Conservation (phyloP, 1,140 invertebrate genomes). For the Carcinoscorpius rotundicauda region DNA sequence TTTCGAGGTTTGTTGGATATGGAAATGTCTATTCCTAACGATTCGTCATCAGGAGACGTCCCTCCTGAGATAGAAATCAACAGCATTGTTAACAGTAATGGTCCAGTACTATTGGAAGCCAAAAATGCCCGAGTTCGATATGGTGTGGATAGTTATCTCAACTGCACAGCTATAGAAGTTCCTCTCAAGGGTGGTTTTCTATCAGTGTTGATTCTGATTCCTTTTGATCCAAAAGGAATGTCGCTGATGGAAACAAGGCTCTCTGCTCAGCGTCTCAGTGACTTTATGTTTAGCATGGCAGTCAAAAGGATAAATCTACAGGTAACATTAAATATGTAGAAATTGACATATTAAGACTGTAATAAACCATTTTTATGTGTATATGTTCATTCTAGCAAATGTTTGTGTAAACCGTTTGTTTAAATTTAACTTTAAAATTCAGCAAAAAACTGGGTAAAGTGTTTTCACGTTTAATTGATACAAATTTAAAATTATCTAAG, state of each 20-base stretch:
- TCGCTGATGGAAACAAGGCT: conserved; percentile 24
- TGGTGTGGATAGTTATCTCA: conserved; percentile 23
- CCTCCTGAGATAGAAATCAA: not conserved
- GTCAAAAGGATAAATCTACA: conserved; percentile 20
- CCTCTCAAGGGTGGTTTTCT: conserved; percentile 25
- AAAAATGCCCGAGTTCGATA: conserved; percentile 17
- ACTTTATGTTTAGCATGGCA: conserved; percentile 24
- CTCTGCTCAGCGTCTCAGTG: conserved; percentile 24
- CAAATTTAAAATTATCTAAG: no score
- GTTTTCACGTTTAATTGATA: no score
- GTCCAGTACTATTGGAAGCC: no score
- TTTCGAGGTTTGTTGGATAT: conserved; percentile 25
- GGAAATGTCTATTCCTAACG: conserved; percentile 6
- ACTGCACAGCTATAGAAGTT: conserved; percentile 25
- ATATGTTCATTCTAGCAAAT: no score
- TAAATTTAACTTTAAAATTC: no score
- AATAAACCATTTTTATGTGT: no score
- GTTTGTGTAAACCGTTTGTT: no score
- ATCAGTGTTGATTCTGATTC: conserved; percentile 23
- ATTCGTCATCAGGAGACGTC: no score
- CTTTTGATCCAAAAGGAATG: conserved; percentile 15
- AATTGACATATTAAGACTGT: no score
- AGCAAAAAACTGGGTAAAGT: no score
- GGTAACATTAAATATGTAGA: conserved; percentile 13
- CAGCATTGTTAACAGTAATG: not conserved